Conservation (phyloP, 2,888 invertebrate species). For the Alsophila aescularia region DNA sequence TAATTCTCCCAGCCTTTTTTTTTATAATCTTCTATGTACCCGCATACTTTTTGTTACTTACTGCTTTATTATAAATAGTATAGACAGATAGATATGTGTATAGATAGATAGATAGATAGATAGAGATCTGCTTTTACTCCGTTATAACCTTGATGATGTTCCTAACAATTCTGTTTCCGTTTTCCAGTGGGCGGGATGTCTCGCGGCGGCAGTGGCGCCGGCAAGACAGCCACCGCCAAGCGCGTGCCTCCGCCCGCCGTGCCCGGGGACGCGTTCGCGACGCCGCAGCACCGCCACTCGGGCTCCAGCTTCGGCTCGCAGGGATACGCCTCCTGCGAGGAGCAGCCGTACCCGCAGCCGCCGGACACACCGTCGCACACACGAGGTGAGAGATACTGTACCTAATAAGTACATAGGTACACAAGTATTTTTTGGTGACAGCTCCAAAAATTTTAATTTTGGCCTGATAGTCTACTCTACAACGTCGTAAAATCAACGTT, state of each 20-base stretch:
- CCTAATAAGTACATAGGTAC: neutral
- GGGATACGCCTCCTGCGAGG: conserved; percentile 91
- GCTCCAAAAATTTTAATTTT: too few species aligned
- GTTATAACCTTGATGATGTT: too few species aligned
- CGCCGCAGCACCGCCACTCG: conserved; percentile 88
- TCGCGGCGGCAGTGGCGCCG: conserved; percentile 88
- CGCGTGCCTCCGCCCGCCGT: conserved; percentile 96
- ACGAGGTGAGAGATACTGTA: conserved; percentile 58
- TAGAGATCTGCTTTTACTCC: too few species aligned
- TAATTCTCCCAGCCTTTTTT: too few species aligned
- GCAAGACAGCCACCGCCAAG: conserved; percentile 92
- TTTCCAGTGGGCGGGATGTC: conserved; percentile 94
- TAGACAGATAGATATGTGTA: too few species aligned
- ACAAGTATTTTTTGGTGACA: too few species aligned
- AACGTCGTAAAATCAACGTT: too few species aligned
- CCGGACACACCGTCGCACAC: conserved; percentile 86
- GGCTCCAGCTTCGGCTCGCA: conserved; percentile 91
- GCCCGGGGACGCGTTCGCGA: conserved; percentile 88
- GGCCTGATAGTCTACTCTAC: too few species aligned
- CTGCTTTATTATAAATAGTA: too few species aligned
- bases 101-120: too few species aligned
- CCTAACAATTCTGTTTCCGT: neutral
- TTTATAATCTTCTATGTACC: too few species aligned
- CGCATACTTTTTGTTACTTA: too few species aligned
- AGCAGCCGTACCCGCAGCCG: conserved; percentile 87